Evolutionary conservation across 2,888 invertebrate genomes (phyloP).

Genomic region (Troilus luridus): DNA sequence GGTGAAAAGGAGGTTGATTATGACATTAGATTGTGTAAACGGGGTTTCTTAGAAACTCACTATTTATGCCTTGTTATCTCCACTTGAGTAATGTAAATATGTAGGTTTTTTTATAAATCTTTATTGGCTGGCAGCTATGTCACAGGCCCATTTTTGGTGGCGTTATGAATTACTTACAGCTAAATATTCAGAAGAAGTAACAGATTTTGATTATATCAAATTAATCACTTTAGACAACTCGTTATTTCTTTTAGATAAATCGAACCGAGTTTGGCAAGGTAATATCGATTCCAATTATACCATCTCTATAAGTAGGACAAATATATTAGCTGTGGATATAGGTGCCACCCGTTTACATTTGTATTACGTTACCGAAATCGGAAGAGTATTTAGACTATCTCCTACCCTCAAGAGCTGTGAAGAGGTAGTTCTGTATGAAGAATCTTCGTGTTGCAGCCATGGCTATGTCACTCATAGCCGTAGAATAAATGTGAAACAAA

Average conservation of each 20-base stretch:
- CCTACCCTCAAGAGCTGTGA: conserved; percentile 73
- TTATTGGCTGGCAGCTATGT: conserved; percentile 56
- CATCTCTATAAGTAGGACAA: conserved; percentile 69
- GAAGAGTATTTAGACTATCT: conserved; percentile 75
- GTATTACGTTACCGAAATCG: conserved; percentile 76
- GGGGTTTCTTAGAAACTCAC: not conserved
- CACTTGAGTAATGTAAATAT: conserved; percentile 34
- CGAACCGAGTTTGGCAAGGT: conserved; percentile 60
- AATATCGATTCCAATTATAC: conserved; percentile 56
- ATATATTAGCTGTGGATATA: conserved; percentile 76
- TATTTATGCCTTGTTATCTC: conserved; percentile 10
- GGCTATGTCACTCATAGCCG: conserved; percentile 77
- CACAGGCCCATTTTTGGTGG: conserved; percentile 61
- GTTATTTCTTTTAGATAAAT: conserved; percentile 59
- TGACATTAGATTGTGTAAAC: not conserved
- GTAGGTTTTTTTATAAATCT: conserved; percentile 9
- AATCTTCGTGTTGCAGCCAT: conserved; percentile 77
- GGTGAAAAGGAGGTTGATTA: not conserved
- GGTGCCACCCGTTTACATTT: conserved; percentile 75
- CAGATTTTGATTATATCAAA: conserved; percentile 59
- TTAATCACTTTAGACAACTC: conserved; percentile 50
- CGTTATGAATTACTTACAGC: conserved; percentile 52
- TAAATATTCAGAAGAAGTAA: conserved; percentile 51
- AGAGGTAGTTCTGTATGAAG: conserved; percentile 77
- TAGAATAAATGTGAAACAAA: conserved; percentile 75